Conservation (phyloP, 1,140 invertebrate genomes). For the Hormaphis cornu region DNA sequence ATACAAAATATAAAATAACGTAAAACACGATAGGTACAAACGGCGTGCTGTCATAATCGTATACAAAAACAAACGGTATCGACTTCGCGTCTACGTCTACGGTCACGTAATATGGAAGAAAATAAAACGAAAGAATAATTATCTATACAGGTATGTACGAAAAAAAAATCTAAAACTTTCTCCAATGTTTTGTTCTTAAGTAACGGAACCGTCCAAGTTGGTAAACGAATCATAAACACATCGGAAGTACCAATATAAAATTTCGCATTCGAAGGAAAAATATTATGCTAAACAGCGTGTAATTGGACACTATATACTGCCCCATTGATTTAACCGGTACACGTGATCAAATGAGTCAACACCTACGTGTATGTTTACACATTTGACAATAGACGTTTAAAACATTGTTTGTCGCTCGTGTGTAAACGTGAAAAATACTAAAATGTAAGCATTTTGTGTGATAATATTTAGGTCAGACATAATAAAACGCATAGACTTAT, state of each 20-base stretch:
- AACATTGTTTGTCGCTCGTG: background rate
- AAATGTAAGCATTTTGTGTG: background rate
- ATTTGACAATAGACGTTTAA: background rate
- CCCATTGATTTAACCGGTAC: slow-evolving; percentile 8
- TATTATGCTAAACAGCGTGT: slow-evolving; percentile 3
- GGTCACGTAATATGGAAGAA: slow-evolving; percentile 20
- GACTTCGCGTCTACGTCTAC: background rate
- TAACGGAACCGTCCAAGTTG: too few relatives aligned
- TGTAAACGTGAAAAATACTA: background rate
- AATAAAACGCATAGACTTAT: background rate
- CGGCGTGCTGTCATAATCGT: slow-evolving; percentile 2
- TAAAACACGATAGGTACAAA: background rate
- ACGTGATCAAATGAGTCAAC: slow-evolving; percentile 1
- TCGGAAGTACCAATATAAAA: too few relatives aligned
- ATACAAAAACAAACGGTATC: background rate
- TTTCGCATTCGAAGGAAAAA: background rate
- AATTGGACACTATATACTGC: background rate
- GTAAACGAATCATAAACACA: background rate
- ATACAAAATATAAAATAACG: slow-evolving; percentile 16
- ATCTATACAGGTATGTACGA: background rate
- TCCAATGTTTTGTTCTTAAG: background rate
- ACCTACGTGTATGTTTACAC: slow-evolving; percentile 1
- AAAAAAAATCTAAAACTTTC: slow-evolving; percentile 11
- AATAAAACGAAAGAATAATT: slow-evolving; percentile 19
- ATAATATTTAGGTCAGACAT: slow-evolving; percentile 13